Conservation (phyloP, 2,888 invertebrate species). For the Diplolepis rosae region DNA sequence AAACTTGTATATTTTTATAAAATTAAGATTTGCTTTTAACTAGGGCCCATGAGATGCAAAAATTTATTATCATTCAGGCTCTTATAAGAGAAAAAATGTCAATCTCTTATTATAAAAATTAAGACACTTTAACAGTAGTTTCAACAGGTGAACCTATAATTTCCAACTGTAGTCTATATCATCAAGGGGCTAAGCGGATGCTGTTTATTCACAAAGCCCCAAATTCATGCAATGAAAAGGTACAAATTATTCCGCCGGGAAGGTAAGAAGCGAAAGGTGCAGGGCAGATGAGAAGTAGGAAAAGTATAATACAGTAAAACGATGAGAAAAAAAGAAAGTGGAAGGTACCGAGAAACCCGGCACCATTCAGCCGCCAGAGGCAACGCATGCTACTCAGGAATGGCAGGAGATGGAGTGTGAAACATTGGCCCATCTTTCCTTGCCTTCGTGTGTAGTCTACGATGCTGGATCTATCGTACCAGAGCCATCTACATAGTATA, state of each 20-base stretch:
- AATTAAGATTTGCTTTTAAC: too few relatives aligned
- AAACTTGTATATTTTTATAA: too few relatives aligned
- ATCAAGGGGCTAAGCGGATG: constrained; percentile 17
- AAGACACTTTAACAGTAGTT: too few relatives aligned
- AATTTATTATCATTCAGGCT: too few relatives aligned
- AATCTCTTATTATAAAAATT: too few relatives aligned
- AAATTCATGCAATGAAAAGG: constrained; percentile 18
- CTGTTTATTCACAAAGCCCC: too few relatives aligned
- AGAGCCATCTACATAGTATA: constrained; percentile 14
- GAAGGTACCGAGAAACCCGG: neutral
- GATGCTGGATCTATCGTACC: constrained; percentile 49
- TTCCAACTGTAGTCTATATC: too few relatives aligned
- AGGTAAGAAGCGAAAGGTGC: constrained; percentile 3
- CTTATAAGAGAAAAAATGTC: too few relatives aligned
- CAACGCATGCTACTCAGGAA: constrained; percentile 38
- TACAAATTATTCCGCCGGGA: constrained; percentile 35
- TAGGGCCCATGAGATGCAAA: too few relatives aligned
- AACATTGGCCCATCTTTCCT: constrained; percentile 63
- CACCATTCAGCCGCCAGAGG: constrained; percentile 7
- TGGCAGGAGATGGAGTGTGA: constrained; percentile 65
- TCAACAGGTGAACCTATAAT: too few relatives aligned
- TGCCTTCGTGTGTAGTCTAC: constrained; percentile 47
- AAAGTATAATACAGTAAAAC: too few relatives aligned
- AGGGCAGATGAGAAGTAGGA: neutral
- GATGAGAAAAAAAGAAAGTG: neutral